phyloP scores from a whole-genome alignment of 2,797 vertebrate genomes.

The Pangasius krempfi region DNA sequence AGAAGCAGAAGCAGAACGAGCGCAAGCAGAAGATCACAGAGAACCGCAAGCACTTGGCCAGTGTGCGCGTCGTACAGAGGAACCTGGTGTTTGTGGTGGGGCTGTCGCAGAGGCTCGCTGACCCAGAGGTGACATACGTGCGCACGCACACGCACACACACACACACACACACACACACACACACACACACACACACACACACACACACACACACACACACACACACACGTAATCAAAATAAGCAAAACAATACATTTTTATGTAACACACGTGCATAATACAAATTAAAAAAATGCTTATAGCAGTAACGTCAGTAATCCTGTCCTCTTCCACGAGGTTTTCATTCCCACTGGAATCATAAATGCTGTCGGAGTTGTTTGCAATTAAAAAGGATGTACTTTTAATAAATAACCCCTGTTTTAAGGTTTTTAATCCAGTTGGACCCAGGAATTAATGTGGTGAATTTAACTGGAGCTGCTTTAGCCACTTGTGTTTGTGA shows the following conservation, averaged over 20 bases:
- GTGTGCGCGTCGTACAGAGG: slow-evolving; percentile 88
- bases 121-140: slow-evolving; percentile 80
- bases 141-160: background rate
- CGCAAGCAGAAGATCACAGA: slow-evolving; percentile 91
- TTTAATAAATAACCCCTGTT: background rate
- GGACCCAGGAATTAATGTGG: too few species aligned
- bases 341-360: background rate
- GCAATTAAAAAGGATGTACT: background rate
- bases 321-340: background rate
- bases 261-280: background rate
- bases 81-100: slow-evolving; percentile 90
- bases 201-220: background rate
- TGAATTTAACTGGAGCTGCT: background rate
- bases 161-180: too few species aligned
- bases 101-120: slow-evolving; percentile 85
- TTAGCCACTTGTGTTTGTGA: background rate
- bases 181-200: background rate
- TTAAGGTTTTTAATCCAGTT: background rate
- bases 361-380: background rate
- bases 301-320: background rate
- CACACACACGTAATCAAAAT: background rate
- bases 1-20: slow-evolving; percentile 90
- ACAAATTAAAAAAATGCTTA: too few species aligned
- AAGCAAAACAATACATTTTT: background rate
- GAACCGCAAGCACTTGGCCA: slow-evolving; percentile 89